These are phyloP conservation scores for Gallinago media DNA, from an alignment of 2,113 vertebrate species.

Conservation along the genomic window DNA sequence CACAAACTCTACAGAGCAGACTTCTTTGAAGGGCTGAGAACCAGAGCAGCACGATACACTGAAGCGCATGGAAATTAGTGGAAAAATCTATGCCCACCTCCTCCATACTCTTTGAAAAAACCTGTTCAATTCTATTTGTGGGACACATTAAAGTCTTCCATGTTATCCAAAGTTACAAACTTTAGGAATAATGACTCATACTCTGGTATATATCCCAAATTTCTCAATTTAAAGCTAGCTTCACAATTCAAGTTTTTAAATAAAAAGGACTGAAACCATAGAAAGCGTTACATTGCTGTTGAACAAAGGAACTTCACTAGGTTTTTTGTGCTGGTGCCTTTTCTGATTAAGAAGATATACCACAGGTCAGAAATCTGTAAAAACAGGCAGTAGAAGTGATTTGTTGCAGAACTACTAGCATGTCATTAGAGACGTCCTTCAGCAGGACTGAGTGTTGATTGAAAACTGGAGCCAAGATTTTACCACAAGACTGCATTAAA, in stretches of 20 bases:
- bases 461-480: background rate
- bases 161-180: background rate
- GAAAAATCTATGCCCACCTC: background rate
- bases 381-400: background rate
- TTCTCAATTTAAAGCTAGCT: background rate
- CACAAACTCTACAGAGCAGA: background rate
- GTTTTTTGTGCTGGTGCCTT: background rate
- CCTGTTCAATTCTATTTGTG: background rate
- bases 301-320: background rate
- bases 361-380: background rate
- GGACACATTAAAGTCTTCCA: background rate
- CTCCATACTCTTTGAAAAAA: background rate
- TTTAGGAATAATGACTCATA: background rate
- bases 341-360: background rate
- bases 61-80: background rate
- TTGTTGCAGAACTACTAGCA: background rate
- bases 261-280: background rate
- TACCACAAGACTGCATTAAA: background rate
- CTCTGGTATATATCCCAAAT: background rate
- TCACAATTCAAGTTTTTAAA: background rate
- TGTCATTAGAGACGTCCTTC: background rate
- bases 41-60: background rate
- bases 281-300: background rate
- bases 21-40: background rate
- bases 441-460: background rate